Base-by-base conservation (phyloP, 2,888 invertebrate genomes). In the Erebia aethiops region DNA sequence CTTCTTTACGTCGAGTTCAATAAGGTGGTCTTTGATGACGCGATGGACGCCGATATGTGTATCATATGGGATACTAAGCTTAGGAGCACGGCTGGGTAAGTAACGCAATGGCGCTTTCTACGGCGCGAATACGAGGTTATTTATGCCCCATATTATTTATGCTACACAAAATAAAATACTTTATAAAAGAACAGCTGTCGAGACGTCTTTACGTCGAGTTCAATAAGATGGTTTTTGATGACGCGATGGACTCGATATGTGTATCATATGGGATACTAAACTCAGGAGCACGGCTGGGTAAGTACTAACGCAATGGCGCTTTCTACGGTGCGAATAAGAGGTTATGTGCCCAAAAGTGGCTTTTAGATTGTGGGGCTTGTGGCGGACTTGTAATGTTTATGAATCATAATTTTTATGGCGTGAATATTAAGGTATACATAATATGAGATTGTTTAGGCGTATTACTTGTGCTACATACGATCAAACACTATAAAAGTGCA, bases 41-140 rank as follows among this genome's bases (percentile, higher is more conserved):
- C 94, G 70, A 86, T 98, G 41, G 95, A 97, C 5, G 87, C 92
- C 1, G 95, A 96, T 72, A 89, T 96, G 84, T 88, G 92, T 0
- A 91, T 98, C 0, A 90, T 94, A 18, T 99, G 98, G 98, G 98
- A 97, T 81, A 94, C 95, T 10, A 95, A 97, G 72, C 92, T 99
- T 78, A 94, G 95, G 67, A 96, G 96, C 79, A 98, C 98, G 7
- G 98, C 98, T 18, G 99, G 95, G 88, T 93, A 77, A 81, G 80
- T 43, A 46, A 46, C 3, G n/a, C n/a, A n/a, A 35, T 35, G 35
- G 35, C 35, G 35, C 35, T 35, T 35, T 35, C 35, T 35, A 35
- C 35, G 35, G 35, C 7, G 35, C 35, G 35, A 35, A 35, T 35
- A 35, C 35, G 35, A 35, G 35, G 35, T 35, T 35, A 1, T 35